These are phyloP conservation scores for Phyllostomus discolor DNA, from an alignment of 2,113 vertebrate genomes.

Conservation along the genomic window DNA sequence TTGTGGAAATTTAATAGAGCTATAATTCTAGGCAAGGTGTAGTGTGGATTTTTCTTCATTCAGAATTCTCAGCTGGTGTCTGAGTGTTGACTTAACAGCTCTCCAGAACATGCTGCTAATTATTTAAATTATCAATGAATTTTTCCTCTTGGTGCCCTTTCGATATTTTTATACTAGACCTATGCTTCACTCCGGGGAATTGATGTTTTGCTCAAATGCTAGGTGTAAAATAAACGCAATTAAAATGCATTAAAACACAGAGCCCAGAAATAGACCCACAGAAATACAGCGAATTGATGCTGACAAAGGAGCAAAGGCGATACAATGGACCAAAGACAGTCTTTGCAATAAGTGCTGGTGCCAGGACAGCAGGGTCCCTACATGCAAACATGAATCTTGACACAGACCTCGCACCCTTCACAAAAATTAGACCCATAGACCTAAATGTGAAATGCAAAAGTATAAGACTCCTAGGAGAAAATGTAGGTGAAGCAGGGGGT, in stretches of 20 bases:
- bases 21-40: neutral
- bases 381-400: neutral
- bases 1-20: neutral
- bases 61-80: neutral
- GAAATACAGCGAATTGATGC: neutral
- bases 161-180: neutral
- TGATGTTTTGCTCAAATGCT: neutral
- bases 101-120: neutral
- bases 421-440: neutral
- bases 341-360: neutral
- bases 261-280: neutral
- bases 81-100: neutral
- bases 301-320: neutral
- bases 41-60: neutral
- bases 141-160: neutral
- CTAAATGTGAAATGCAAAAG: neutral
- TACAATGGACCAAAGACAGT: neutral
- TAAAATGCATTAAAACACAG: neutral
- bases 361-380: neutral
- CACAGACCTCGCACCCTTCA: neutral
- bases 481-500: neutral
- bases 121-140: conserved; percentile 1
- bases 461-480: neutral
- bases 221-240: conserved; percentile 17
- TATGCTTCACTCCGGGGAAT: neutral